Evolutionary conservation across 2,113 vertebrate genomes (phyloP).

Genomic region (Aythya baeri): DNA sequence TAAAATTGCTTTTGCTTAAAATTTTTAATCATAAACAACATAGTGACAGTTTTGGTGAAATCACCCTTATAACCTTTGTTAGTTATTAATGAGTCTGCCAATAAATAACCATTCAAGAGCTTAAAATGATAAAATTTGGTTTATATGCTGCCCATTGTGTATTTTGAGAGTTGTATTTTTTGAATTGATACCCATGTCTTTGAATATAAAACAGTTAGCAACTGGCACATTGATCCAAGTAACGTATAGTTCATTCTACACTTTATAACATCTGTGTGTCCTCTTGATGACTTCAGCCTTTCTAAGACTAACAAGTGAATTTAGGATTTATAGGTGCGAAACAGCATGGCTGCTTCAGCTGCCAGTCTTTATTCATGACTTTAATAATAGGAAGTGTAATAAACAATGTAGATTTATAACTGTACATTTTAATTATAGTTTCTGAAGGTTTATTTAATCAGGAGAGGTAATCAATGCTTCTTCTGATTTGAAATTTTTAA

Average conservation of each 20-base stretch:
- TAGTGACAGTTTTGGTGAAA: not conserved
- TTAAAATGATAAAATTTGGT: not conserved
- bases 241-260: not conserved
- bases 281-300: slow-evolving; percentile 49
- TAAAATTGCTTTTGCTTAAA: not conserved
- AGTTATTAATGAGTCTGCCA: not conserved
- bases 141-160: not conserved
- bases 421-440: slow-evolving; percentile 33
- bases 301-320: slow-evolving; percentile 37
- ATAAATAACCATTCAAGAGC: not conserved
- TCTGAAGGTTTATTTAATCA: not conserved
- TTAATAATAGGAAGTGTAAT: slow-evolving; percentile 37
- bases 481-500: slow-evolving; percentile 32
- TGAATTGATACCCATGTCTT: not conserved
- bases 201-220: not conserved
- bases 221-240: not conserved
- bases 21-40: not conserved
- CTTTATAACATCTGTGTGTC: not conserved
- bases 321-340: slow-evolving; percentile 58
- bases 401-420: slow-evolving; percentile 50
- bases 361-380: slow-evolving; percentile 32
- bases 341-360: slow-evolving; percentile 31
- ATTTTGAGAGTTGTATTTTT: not conserved
- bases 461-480: not conserved
- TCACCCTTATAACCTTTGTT: not conserved